These are phyloP conservation scores for Pseudomugil gertrudae DNA, from an alignment of 2,797 vertebrate genomes.

Conservation along the genomic window DNA sequence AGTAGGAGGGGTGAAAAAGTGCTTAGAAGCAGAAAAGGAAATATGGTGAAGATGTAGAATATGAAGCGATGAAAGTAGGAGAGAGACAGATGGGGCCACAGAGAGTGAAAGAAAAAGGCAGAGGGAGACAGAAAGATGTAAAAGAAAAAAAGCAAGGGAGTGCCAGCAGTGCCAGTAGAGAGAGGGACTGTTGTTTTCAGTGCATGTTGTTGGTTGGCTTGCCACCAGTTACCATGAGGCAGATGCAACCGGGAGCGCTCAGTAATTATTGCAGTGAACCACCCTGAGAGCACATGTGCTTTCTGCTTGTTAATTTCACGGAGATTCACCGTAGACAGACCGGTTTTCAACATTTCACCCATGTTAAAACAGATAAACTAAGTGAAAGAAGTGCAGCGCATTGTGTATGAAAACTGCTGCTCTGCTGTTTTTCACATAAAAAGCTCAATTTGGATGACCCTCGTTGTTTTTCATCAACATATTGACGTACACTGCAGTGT, in stretches of 20 bases:
- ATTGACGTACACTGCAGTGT: constrained; percentile 10
- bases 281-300: constrained; percentile 77
- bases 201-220: constrained; percentile 71
- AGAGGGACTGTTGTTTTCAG: constrained; percentile 71
- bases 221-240: constrained; percentile 74
- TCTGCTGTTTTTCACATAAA: constrained; percentile 6
- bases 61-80: constrained; percentile 61
- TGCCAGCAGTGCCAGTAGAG: constrained; percentile 62
- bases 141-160: constrained; percentile 29
- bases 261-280: constrained; percentile 72
- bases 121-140: constrained; percentile 47
- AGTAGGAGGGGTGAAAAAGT: constrained; percentile 65
- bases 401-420: constrained; percentile 4
- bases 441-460: constrained; percentile 25
- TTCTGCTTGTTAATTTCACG: constrained; percentile 61
- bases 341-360: constrained; percentile 49
- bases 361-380: constrained; percentile 32
- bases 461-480: constrained; percentile 16
- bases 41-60: constrained; percentile 69
- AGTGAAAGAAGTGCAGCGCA: constrained; percentile 20
- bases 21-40: constrained; percentile 52
- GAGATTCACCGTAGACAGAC: constrained; percentile 46
- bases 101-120: constrained; percentile 57
- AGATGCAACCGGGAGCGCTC: constrained; percentile 74
- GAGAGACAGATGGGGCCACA: constrained; percentile 74